These are phyloP conservation scores for Cheilosia soror DNA, from an alignment of 2,888 invertebrate genomes.

Conservation along the genomic window DNA sequence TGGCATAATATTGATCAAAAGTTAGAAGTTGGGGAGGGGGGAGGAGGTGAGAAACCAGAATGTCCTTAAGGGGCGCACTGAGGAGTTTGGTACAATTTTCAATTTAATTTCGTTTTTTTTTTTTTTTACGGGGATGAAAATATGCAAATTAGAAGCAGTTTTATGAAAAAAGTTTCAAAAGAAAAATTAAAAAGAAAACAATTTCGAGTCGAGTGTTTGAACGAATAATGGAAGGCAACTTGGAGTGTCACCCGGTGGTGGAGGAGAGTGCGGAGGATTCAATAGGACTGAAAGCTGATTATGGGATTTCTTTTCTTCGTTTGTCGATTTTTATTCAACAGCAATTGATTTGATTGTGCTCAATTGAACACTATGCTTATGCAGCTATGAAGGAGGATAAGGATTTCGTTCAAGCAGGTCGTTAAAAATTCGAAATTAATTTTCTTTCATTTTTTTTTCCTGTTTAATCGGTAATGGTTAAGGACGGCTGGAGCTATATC, in stretches of 20 bases:
- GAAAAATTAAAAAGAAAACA: slow-evolving; percentile 51
- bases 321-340: slow-evolving; percentile 45
- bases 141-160: slow-evolving; percentile 66
- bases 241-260: slow-evolving; percentile 16
- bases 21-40: slow-evolving; percentile 12
- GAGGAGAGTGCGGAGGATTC: not conserved
- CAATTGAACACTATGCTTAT: slow-evolving; percentile 52
- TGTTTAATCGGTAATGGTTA: not conserved
- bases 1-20: slow-evolving; percentile 29
- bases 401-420: not conserved
- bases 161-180: not conserved
- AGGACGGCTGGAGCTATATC: not conserved
- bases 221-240: slow-evolving; percentile 58
- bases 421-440: slow-evolving; percentile 42
- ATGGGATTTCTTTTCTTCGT: slow-evolving; percentile 52
- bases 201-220: slow-evolving; percentile 56
- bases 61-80: slow-evolving; percentile 14
- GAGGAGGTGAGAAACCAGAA: slow-evolving; percentile 36
- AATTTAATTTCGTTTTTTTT: slow-evolving; percentile 41
- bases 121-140: slow-evolving; percentile 50
- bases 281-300: slow-evolving; percentile 51
- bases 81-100: slow-evolving; percentile 18
- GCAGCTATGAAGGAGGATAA: slow-evolving; percentile 18
- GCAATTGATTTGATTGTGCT: slow-evolving; percentile 56
- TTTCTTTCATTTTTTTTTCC: slow-evolving; percentile 9